Conservation (phyloP, 2,797 vertebrate genomes). For the Falco rusticolus region DNA sequence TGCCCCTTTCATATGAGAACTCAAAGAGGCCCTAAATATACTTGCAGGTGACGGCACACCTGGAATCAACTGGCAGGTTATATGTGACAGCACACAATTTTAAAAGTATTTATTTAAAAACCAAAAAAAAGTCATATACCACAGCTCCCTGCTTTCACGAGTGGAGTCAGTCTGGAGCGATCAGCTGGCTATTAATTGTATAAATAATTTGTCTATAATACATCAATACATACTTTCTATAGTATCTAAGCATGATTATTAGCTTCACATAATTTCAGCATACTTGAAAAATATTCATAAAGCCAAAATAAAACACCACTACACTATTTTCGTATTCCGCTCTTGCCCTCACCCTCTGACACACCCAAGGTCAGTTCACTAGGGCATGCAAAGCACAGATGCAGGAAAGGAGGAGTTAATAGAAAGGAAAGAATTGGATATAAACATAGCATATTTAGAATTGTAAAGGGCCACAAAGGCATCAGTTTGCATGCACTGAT, state of each 20-base stretch:
- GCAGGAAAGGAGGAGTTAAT: neutral
- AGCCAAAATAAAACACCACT: conserved; percentile 5
- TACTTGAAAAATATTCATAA: neutral
- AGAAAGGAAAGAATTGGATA: neutral
- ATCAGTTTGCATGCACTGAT: conserved; percentile 14
- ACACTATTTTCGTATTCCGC: neutral
- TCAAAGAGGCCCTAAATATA: neutral
- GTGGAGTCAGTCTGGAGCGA: neutral
- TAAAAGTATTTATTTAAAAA: conserved; percentile 7
- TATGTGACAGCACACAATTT: neutral
- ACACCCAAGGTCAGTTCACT: conserved; percentile 7
- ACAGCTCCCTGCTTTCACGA: neutral
- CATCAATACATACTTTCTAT: conserved; percentile 10
- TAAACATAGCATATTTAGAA: neutral
- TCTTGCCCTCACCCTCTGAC: neutral
- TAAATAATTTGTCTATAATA: conserved; percentile 45
- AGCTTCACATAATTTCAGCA: conserved; percentile 10
- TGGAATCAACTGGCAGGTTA: neutral
- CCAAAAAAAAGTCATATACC: neutral
- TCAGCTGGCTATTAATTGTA: neutral
- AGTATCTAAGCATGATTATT: conserved; percentile 17
- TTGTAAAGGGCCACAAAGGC: neutral
- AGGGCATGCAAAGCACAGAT: conserved; percentile 18
- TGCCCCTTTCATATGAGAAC: neutral
- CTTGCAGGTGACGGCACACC: neutral